phyloP scores from a whole-genome alignment of 2,888 invertebrate species.

The Sarcophaga variegata region DNA sequence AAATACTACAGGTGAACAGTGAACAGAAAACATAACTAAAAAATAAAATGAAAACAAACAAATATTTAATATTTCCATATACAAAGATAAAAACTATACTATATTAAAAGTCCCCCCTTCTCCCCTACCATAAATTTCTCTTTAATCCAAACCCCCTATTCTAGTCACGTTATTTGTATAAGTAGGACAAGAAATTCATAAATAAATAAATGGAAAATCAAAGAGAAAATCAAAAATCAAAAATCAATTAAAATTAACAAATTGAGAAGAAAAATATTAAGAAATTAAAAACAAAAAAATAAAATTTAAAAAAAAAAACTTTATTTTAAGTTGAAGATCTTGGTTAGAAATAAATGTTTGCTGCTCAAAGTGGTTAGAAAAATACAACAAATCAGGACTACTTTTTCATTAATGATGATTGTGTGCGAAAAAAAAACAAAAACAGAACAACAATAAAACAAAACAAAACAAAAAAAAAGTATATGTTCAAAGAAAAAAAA shows the following conservation, averaged over 20 bases:
- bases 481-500: conserved; percentile 47
- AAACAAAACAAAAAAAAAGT: conserved; percentile 43
- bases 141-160: conserved; percentile 46
- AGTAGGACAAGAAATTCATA: conserved; percentile 52
- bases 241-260: conserved; percentile 63
- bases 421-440: conserved; percentile 56
- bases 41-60: conserved; percentile 1
- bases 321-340: conserved; percentile 37
- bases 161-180: conserved; percentile 54
- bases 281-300: conserved; percentile 25
- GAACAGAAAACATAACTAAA: conserved; percentile 41
- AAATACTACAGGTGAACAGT: conserved; percentile 56
- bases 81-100: conserved; percentile 1
- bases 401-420: conserved; percentile 49
- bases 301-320: conserved; percentile 51
- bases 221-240: conserved; percentile 22
- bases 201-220: neutral
- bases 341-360: conserved; percentile 51
- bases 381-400: conserved; percentile 45
- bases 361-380: conserved; percentile 64
- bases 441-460: conserved; percentile 30
- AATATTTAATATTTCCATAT: conserved; percentile 37
- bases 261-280: too few relatives aligned
- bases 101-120: neutral
- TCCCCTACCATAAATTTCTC: conserved; percentile 3